A percentile compares a stretch with the other conserved stretches of the same genome.
phyloP scores from a whole-genome alignment of 2,113 vertebrate species.

The Morphnarchus princeps region DNA sequence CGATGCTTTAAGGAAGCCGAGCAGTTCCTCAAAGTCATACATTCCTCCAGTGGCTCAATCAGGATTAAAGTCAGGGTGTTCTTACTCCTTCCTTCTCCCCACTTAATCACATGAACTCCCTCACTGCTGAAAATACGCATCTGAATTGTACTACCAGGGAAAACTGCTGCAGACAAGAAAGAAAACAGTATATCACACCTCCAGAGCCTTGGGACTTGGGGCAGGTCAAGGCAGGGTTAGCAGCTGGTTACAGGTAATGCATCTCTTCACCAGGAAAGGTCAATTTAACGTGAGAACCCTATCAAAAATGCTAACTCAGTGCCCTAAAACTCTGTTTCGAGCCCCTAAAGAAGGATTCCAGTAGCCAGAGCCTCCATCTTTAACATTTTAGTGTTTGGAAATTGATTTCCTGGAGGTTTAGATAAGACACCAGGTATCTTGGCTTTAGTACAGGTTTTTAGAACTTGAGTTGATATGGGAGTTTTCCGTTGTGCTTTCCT shows the following conservation, averaged over 20 bases:
- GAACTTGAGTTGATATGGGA: slow-evolving; percentile 14
- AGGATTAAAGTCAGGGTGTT: neutral
- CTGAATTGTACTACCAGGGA: neutral
- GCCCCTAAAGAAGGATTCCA: slow-evolving; percentile 16
- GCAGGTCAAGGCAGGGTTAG: slow-evolving; percentile 45
- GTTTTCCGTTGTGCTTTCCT: slow-evolving; percentile 33
- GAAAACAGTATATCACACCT: slow-evolving; percentile 4
- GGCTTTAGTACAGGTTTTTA: slow-evolving; percentile 7
- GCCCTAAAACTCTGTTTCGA: slow-evolving; percentile 29
- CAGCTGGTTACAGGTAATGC: slow-evolving; percentile 51
- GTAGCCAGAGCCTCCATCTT: neutral
- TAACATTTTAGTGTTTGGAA: neutral
- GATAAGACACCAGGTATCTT: slow-evolving; percentile 1
- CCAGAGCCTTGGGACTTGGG: slow-evolving; percentile 24
- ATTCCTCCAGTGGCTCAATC: neutral
- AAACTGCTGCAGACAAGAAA: slow-evolving; percentile 24
- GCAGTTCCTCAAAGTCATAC: neutral
- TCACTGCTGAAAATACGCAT: neutral
- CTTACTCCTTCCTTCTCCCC: neutral
- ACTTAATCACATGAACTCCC: neutral
- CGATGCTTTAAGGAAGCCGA: neutral
- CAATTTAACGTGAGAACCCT: slow-evolving; percentile 53
- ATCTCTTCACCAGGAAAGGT: slow-evolving; percentile 52
- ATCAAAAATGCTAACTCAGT: slow-evolving; percentile 41
- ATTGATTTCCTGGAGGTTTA: neutral